Evolutionary conservation across 2,888 invertebrate species (phyloP).

Genomic region (Ectobius pallidus): DNA sequence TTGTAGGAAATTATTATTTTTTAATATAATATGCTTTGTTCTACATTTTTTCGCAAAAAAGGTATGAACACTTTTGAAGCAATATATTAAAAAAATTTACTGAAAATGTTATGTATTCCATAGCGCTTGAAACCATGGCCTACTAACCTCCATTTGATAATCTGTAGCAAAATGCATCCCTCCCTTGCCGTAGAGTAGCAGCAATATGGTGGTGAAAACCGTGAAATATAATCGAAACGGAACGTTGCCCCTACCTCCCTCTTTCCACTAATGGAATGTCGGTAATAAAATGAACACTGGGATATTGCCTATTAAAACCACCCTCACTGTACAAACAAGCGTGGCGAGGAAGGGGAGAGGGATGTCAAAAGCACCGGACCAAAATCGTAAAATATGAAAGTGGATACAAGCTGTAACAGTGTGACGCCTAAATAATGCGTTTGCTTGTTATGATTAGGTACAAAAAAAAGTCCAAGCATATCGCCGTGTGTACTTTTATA

Average conservation of each 20-base stretch:
- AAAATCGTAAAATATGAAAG: conserved; percentile 33
- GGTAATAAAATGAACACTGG: conserved; percentile 36
- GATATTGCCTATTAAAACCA: conserved; percentile 14
- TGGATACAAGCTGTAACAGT: background rate
- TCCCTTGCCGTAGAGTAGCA: no score
- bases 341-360: background rate
- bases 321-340: background rate
- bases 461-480: background rate
- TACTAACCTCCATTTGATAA: no score
- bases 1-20: no score
- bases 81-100: no score
- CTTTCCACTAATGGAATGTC: conserved; percentile 35
- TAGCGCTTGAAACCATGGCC: no score
- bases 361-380: conserved; percentile 36
- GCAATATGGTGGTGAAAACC: conserved; percentile 12
- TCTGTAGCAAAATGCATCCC: no score
- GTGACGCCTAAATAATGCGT: background rate
- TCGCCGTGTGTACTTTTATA: no score
- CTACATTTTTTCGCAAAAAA: no score
- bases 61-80: no score
- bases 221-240: conserved; percentile 15
- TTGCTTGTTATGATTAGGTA: background rate
- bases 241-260: background rate
- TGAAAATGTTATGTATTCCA: no score
- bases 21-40: no score